Conservation (phyloP, 2,888 invertebrate species). For the Meghimatium bilineatum region DNA sequence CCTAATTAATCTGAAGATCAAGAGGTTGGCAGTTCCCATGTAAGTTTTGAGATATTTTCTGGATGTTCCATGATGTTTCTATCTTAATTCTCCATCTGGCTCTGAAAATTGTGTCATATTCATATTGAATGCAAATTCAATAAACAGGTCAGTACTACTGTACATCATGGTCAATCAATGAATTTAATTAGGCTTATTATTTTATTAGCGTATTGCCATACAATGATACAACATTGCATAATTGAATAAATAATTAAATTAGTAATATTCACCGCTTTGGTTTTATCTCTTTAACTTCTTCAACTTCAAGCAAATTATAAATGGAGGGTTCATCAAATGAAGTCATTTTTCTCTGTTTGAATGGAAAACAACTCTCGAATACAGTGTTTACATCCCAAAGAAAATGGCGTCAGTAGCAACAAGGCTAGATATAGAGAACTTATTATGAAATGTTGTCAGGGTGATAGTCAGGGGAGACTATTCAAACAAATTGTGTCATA, state of each 20-base stretch:
- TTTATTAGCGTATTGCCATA: too few relatives aligned
- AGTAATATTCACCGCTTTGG: slow-evolving; percentile 32
- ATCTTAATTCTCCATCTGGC: too few relatives aligned
- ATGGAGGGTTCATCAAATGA: slow-evolving; percentile 44
- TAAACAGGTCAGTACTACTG: too few relatives aligned
- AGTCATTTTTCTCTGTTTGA: slow-evolving; percentile 31
- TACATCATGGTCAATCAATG: too few relatives aligned
- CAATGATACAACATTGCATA: too few relatives aligned
- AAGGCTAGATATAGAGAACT: neutral
- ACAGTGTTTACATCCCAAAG: slow-evolving; percentile 1
- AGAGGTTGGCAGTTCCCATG: too few relatives aligned
- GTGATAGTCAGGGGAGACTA: slow-evolving; percentile 21
- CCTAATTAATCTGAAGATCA: too few relatives aligned
- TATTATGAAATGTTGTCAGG: slow-evolving; percentile 13
- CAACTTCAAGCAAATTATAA: slow-evolving; percentile 44
- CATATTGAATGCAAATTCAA: too few relatives aligned
- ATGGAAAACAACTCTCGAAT: neutral
- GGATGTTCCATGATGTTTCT: too few relatives aligned
- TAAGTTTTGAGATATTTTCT: too few relatives aligned
- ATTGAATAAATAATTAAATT: neutral
- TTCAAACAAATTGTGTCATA: neutral
- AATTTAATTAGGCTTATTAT: too few relatives aligned
- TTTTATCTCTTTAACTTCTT: slow-evolving; percentile 37
- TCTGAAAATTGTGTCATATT: too few relatives aligned
- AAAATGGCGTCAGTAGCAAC: slow-evolving; percentile 37